A percentile compares a stretch with the other conserved stretches of the same genome.
These are phyloP conservation scores for Danio rerio DNA, from an alignment of 2,113 vertebrate genomes.

Conservation along the genomic window GRCz12tu NC_133182.1:21378501-21379000, in stretches of 20 bases:
- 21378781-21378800: slow-evolving; percentile 39
- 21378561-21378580: no score
- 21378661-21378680: background rate
- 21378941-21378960: slow-evolving; percentile 50
- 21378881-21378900: slow-evolving; percentile 41
- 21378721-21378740: background rate
- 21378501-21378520: no score
- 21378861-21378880: slow-evolving; percentile 42
- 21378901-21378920: slow-evolving; percentile 47
- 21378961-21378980: slow-evolving; percentile 37
- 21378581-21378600: no score
- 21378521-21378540: no score
- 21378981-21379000: slow-evolving; percentile 18
- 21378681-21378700: background rate
- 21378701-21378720: background rate
- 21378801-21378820: slow-evolving; percentile 22
- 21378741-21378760: slow-evolving; percentile 8
- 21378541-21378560: no score
- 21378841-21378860: slow-evolving; percentile 30
- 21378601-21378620: no score
- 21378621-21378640: background rate
- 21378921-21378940: slow-evolving; percentile 48
- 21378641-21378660: background rate
- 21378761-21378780: slow-evolving; percentile 14
- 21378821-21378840: slow-evolving; percentile 21